phyloP scores from a whole-genome alignment of 2,888 invertebrate genomes.

The Pollenia amentaria region DNA sequence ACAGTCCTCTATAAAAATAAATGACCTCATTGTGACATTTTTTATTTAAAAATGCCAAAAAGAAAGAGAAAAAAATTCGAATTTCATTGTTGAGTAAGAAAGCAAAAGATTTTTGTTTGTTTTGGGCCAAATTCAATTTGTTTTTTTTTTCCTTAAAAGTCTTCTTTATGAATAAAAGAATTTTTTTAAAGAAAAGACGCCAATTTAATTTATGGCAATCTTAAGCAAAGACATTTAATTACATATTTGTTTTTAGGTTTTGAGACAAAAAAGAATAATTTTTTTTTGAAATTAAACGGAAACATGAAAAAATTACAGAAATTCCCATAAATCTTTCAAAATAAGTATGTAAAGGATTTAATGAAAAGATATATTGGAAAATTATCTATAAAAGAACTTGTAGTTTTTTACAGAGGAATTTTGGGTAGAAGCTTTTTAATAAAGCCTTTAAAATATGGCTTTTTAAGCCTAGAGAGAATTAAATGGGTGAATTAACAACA shows the following conservation, averaged over 20 bases:
- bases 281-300: slow-evolving; percentile 17
- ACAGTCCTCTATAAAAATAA: slow-evolving; percentile 58
- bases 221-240: slow-evolving; percentile 64
- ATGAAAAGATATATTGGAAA: slow-evolving; percentile 20
- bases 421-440: background rate
- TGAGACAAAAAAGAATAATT: slow-evolving; percentile 12
- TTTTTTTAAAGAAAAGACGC: slow-evolving; percentile 50
- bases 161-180: slow-evolving; percentile 50
- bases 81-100: slow-evolving; percentile 24
- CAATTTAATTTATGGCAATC: slow-evolving; percentile 73
- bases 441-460: slow-evolving; percentile 7
- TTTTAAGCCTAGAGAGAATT: background rate
- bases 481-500: background rate
- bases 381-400: background rate
- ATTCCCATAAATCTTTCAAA: slow-evolving; percentile 56
- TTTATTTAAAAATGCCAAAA: slow-evolving; percentile 53
- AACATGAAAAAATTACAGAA: slow-evolving; percentile 31
- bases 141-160: background rate
- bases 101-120: slow-evolving; percentile 8
- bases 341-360: slow-evolving; percentile 52
- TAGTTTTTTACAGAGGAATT: background rate
- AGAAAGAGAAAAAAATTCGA: slow-evolving; percentile 26
- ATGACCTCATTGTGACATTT: slow-evolving; percentile 73
- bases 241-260: slow-evolving; percentile 48
- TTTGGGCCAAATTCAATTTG: background rate